These are phyloP conservation scores for Urocyon cinereoargenteus DNA, from an alignment of 2,797 vertebrate species.

Conservation along the genomic window DNA sequence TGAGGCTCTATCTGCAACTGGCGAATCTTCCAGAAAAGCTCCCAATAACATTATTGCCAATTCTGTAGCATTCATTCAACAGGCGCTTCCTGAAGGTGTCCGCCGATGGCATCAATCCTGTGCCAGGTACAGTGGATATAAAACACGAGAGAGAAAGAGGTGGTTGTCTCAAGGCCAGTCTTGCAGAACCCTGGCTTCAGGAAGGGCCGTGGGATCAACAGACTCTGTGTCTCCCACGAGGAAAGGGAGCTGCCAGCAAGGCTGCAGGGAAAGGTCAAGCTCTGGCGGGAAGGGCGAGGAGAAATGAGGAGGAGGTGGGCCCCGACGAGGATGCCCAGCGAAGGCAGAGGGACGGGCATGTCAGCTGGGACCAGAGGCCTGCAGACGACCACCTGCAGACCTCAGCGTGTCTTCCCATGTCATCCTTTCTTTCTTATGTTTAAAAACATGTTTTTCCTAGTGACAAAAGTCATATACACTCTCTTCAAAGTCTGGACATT, in stretches of 20 bases:
- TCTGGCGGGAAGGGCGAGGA: accelerated
- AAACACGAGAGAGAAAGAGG: accelerated
- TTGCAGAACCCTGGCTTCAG: accelerated
- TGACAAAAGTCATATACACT: accelerated
- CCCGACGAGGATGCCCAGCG: accelerated
- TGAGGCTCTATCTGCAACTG: neutral
- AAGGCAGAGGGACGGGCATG: accelerated
- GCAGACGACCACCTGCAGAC: no score
- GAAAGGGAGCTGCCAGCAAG: accelerated
- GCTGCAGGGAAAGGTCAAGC: no score
- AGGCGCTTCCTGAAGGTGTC: neutral
- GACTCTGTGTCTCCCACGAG: accelerated
- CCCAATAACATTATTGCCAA: accelerated
- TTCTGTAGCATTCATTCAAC: accelerated
- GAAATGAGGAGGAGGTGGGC: accelerated
- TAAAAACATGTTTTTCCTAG: neutral
- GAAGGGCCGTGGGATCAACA: accelerated
- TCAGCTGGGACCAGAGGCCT: accelerated
- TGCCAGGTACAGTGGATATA: accelerated
- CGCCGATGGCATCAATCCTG: accelerated
- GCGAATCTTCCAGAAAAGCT: neutral
- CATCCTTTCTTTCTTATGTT: neutral
- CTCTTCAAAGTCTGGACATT: neutral
- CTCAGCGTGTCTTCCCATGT: accelerated
- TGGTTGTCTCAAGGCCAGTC: accelerated